These are phyloP conservation scores for Anarhynchus alexandrinus DNA, from an alignment of 2,113 vertebrate genomes.

Conservation along the genomic window DNA sequence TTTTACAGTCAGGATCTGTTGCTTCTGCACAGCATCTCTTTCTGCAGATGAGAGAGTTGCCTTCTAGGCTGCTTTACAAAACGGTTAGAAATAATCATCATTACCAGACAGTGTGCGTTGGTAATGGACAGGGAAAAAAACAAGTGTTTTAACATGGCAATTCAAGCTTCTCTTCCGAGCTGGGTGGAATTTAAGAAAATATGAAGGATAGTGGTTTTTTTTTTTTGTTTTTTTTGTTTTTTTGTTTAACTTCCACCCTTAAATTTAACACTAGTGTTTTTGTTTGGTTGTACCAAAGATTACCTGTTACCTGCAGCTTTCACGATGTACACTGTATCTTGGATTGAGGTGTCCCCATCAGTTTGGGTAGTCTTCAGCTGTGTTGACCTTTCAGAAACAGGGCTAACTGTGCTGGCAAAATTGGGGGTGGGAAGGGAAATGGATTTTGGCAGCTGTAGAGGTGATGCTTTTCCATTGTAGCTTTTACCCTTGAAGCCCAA, in stretches of 20 bases:
- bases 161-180: neutral
- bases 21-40: too few relatives aligned
- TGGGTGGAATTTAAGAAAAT: neutral
- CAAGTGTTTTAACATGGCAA: neutral
- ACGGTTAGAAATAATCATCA: neutral
- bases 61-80: neutral
- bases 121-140: too few relatives aligned
- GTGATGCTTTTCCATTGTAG: neutral
- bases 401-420: neutral
- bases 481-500: neutral
- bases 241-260: neutral
- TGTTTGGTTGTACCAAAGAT: neutral
- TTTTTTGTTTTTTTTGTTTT: neutral
- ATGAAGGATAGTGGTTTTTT: neutral
- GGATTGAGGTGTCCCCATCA: neutral
- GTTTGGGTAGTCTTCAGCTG: neutral
- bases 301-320: neutral
- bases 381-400: neutral
- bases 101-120: neutral
- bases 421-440: neutral
- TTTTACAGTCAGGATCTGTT: neutral
- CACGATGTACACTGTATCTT: rapidly evolving
- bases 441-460: neutral
- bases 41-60: neutral
- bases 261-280: neutral